Base-by-base conservation (phyloP, 2,888 invertebrate species). In the Sturmia bella region DNA sequence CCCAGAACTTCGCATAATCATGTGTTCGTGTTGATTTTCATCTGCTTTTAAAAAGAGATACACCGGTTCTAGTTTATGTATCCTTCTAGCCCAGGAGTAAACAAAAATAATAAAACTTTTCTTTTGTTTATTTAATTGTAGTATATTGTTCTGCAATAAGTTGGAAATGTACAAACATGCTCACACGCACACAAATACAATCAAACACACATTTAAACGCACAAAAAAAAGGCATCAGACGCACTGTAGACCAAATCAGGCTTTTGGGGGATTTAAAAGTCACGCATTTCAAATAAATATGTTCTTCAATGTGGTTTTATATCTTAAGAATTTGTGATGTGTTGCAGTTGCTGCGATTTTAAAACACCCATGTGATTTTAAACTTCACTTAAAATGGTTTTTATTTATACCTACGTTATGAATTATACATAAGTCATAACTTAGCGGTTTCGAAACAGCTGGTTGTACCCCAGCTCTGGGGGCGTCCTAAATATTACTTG, bases 1-100 rank as follows among this genome's bases (percentile, higher is more conserved):
- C 19, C 21, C 27, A 64, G 41, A 50, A 41, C 37, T 37, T 56
- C 11, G 13, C 37, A 43, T 61, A 69, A 70, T 77, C 69, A 63
- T 63, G 39, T 61, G 41, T 56, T 77, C 69, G 77, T 70, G 63
- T 37, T 48, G 63, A 70, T 70, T 77, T 63, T 70, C 63, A 77
- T 77, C 63, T 45, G 56, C 37, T 48, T 76, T 76, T 24, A 76
- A 57, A 76, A 21, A 45, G 43, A 76, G 68, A 61, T 50, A 56
- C n/a, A n/a, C n/a, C n/a, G n/a, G n/a, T 45, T 24, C 21, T 57
- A 27, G 27, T 66, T 48, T 41, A 74, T 66, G 39, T 39, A 66
- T 74, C 64, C 64, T 74, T 56, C 24, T 27, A 15, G 6, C 32
- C 6, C 19, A 63, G 24, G 11, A 19, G 9, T 9, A 32, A 39